A percentile compares a stretch with the other conserved stretches of the same genome.
Conservation (phyloP, 2,888 invertebrate species). For the Imbricaverruca yamaguchii region DNA sequence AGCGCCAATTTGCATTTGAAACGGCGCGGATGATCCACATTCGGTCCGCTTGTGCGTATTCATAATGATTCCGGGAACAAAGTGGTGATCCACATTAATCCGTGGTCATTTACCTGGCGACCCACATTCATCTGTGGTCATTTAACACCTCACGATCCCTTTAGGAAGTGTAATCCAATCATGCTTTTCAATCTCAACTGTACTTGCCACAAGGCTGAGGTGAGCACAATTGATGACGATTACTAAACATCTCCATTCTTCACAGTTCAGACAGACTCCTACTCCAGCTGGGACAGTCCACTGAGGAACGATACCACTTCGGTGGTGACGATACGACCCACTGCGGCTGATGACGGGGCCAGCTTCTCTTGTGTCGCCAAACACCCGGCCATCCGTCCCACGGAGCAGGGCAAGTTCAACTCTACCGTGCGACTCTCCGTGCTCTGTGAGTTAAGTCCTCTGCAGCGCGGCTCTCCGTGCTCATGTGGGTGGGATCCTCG, state of each 20-base stretch:
- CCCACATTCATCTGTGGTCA: no score
- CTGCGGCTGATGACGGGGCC: conserved; percentile 77
- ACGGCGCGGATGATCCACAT: no score
- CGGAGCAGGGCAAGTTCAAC: conserved; percentile 6
- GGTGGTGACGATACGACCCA: conserved; percentile 52
- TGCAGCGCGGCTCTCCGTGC: not conserved
- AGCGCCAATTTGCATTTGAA: no score
- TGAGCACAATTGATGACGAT: no score
- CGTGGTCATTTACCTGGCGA: no score
- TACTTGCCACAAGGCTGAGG: no score
- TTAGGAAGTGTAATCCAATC: no score
- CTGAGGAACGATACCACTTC: conserved; percentile 23
- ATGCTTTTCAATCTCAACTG: no score
- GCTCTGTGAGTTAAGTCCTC: conserved; percentile 27
- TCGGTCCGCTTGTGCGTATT: no score
- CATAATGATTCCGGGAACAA: no score
- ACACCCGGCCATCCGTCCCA: conserved; percentile 61
- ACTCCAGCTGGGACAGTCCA: not conserved
- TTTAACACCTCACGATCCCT: no score
- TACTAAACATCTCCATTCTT: not conserved
- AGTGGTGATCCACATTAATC: no score
- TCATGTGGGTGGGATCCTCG: not conserved
- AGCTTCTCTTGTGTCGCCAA: conserved; percentile 83
- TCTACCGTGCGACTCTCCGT: conserved; percentile 30
- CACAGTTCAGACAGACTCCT: not conserved